A percentile compares a stretch with the other conserved stretches of the same genome.
These are phyloP conservation scores for Caenorhabditis sp. DNA, from an alignment of 2,888 invertebrate genomes.

Conservation along the genomic window DNA sequence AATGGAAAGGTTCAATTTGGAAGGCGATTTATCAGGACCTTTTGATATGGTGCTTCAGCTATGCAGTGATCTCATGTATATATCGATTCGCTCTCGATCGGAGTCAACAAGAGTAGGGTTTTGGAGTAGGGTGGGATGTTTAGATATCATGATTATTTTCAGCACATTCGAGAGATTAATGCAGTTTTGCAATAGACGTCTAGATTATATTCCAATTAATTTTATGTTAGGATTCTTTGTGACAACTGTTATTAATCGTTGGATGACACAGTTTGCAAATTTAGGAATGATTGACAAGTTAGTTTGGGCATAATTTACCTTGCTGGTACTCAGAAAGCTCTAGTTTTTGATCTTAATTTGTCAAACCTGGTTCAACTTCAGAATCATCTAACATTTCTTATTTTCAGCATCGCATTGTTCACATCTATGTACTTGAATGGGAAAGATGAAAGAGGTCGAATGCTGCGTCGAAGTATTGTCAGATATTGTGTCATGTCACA, in stretches of 20 bases:
- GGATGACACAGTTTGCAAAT: conserved; percentile 49
- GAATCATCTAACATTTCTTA: conserved; percentile 6
- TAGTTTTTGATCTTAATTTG: too few species aligned
- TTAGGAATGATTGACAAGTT: conserved; percentile 55
- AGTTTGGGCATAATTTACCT: too few species aligned
- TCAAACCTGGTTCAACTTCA: too few species aligned
- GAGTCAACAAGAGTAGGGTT: conserved; percentile 39
- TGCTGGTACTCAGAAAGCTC: too few species aligned
- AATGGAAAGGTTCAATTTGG: conserved; percentile 55
- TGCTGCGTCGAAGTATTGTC: conserved; percentile 59
- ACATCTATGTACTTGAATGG: conserved; percentile 54
- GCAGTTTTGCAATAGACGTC: conserved; percentile 47
- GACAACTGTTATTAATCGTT: conserved; percentile 55
- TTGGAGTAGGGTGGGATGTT: too few species aligned
- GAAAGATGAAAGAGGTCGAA: conserved; percentile 49
- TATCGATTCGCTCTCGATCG: conserved; percentile 43
- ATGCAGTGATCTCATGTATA: conserved; percentile 40
- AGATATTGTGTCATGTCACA: conserved; percentile 53
- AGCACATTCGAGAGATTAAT: conserved; percentile 53
- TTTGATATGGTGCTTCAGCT: conserved; percentile 43
- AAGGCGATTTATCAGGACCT: conserved; percentile 51
- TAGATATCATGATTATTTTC: too few species aligned
- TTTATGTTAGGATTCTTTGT: conserved; percentile 64
- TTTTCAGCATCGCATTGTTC: conserved; percentile 51
- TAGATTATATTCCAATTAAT: conserved; percentile 54